These are phyloP conservation scores for Pseudomyrmex cubaensis DNA, from an alignment of 1,140 invertebrate genomes.

Conservation along the genomic window DNA sequence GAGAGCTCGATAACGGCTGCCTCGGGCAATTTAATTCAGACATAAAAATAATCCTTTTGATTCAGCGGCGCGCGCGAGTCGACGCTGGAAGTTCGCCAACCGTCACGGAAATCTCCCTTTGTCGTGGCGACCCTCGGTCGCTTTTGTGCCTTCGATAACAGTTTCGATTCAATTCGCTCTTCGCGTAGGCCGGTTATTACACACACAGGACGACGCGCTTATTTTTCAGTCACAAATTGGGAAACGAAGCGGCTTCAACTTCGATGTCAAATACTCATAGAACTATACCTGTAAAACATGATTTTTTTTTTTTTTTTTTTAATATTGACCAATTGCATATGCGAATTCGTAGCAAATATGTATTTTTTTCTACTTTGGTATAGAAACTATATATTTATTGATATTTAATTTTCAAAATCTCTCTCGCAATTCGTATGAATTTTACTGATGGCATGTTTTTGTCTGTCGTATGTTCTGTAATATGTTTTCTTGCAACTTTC, in stretches of 20 bases:
- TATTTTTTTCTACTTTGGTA: background rate
- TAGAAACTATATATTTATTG: background rate
- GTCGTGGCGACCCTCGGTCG: slow-evolving; percentile 40
- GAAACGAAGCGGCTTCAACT: background rate
- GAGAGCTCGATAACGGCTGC: slow-evolving; percentile 61
- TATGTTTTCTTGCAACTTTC: background rate
- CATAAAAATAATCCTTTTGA: slow-evolving; percentile 75
- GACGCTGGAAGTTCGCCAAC: slow-evolving; percentile 66
- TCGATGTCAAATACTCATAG: background rate
- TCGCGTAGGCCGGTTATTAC: background rate
- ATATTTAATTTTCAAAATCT: background rate
- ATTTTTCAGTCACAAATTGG: slow-evolving; percentile 37
- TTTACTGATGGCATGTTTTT: too few species aligned
- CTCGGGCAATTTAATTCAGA: slow-evolving; percentile 73
- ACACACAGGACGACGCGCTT: slow-evolving; percentile 14
- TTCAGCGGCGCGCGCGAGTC: slow-evolving; percentile 50
- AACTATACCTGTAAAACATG: too few species aligned
- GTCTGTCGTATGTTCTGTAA: background rate
- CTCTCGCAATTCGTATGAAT: too few species aligned
- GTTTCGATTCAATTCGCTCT: slow-evolving; percentile 45
- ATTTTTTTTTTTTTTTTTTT: too few species aligned
- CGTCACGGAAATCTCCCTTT: slow-evolving; percentile 58
- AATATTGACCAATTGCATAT: too few species aligned
- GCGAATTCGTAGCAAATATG: too few species aligned
- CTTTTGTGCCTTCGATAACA: slow-evolving; percentile 42